Percentiles rank a stretch among this genome's conserved stretches.
Evolutionary conservation across 2,888 invertebrate species (phyloP).

Genomic region (Nomada fabriciana): DNA sequence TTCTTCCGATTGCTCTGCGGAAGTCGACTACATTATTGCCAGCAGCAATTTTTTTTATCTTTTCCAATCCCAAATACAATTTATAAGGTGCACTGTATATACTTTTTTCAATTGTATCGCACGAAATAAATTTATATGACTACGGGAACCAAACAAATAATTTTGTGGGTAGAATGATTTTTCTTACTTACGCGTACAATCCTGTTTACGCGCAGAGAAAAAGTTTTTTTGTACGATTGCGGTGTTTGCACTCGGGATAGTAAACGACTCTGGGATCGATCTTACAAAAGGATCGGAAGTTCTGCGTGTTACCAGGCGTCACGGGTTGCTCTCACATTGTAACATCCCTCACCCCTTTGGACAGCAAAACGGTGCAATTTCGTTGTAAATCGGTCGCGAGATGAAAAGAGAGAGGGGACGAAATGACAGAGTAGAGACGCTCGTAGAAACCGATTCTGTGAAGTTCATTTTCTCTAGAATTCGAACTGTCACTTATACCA

Average conservation of each 20-base stretch:
- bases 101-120: constrained; percentile 53
- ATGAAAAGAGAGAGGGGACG: background rate
- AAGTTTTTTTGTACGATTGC: background rate
- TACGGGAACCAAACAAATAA: constrained; percentile 22
- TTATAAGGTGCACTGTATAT: constrained; percentile 42
- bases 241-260: constrained; percentile 6
- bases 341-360: constrained; percentile 8
- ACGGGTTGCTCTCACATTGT: constrained; percentile 18
- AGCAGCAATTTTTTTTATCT: background rate
- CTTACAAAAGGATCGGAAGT: constrained; percentile 20
- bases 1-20: background rate
- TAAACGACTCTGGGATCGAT: constrained; percentile 13
- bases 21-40: background rate
- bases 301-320: constrained; percentile 5
- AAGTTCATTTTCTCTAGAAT: constrained; percentile 15
- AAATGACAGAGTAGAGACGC: background rate
- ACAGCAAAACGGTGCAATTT: constrained; percentile 23
- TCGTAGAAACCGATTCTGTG: constrained; percentile 16
- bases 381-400: constrained; percentile 1
- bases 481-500: background rate
- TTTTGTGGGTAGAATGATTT: constrained; percentile 3
- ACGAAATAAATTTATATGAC: constrained; percentile 53
- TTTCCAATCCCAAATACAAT: constrained; percentile 15
- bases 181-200: background rate
- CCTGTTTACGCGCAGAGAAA: background rate